phyloP scores from a whole-genome alignment of 2,888 invertebrate species.

The Invenusta paracnida region DNA sequence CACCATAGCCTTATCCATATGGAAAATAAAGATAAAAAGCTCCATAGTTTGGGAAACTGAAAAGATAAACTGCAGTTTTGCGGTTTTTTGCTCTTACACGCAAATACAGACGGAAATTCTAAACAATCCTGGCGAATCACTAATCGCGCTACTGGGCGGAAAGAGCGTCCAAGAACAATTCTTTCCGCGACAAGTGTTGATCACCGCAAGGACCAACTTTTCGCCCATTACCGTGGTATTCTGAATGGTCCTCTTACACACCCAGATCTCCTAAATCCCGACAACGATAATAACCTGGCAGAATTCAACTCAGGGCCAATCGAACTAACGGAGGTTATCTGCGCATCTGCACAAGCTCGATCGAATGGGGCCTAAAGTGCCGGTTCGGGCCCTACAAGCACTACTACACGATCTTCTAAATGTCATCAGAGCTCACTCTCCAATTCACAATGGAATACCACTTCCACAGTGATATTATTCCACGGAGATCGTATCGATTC shows the following conservation, averaged over 20 bases:
- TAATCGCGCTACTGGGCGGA: constrained; percentile 7
- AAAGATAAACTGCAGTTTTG: neutral
- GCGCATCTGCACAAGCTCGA: no score
- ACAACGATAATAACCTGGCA: no score
- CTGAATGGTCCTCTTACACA: neutral
- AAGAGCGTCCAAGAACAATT: neutral
- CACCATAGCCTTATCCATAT: neutral
- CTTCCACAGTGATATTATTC: neutral
- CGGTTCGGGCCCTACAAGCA: no score
- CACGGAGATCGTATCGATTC: neutral
- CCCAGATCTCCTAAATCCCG: neutral
- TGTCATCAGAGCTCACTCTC: no score
- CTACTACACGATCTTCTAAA: neutral
- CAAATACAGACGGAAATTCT: neutral
- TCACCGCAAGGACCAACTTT: neutral
- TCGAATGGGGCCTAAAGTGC: no score
- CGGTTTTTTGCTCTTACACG: no score
- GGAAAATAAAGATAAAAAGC: neutral
- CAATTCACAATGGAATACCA: no score
- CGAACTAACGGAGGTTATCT: no score
- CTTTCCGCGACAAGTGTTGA: neutral
- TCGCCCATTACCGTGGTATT: neutral
- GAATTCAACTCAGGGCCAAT: no score
- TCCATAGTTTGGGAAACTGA: neutral
- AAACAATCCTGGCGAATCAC: neutral